Percentiles rank a stretch among this genome's conserved stretches.
These are phyloP conservation scores for Apodemus sylvaticus DNA, from an alignment of 2,113 vertebrate genomes.

Conservation along the genomic window DNA sequence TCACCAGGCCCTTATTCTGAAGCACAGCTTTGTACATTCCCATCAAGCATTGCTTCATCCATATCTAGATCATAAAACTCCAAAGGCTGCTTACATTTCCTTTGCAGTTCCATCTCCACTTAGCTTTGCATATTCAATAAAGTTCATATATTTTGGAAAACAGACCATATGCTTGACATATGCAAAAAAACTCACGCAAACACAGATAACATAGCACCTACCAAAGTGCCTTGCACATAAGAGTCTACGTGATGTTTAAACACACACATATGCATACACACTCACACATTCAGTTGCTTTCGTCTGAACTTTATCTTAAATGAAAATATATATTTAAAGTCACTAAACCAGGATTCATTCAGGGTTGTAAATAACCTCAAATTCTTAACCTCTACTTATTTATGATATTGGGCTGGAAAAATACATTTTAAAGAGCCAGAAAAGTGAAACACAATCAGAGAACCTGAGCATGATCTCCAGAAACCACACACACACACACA, in stretches of 20 bases:
- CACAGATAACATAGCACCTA: conserved; percentile 8
- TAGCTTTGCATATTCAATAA: conserved; percentile 54
- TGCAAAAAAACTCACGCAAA: conserved; percentile 31
- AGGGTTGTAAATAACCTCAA: background rate
- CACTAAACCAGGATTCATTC: background rate
- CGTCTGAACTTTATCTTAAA: conserved; percentile 45
- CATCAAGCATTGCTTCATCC: background rate
- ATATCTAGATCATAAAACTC: background rate
- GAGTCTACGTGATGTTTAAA: background rate
- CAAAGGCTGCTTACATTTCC: conserved; percentile 40
- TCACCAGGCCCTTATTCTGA: background rate
- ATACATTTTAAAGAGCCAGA: background rate
- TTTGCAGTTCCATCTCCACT: conserved; percentile 39
- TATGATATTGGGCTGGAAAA: background rate
- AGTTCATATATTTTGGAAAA: conserved; percentile 62
- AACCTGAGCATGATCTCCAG: background rate
- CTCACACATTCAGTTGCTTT: background rate
- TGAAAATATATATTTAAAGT: conserved; percentile 4
- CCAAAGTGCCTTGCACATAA: background rate
- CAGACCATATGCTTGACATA: conserved; percentile 46
- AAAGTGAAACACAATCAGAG: background rate
- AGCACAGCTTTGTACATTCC: background rate
- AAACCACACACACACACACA: background rate
- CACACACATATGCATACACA: background rate
- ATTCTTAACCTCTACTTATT: background rate